These are phyloP conservation scores for Pycnomerus fuliginosus DNA, from an alignment of 2,888 invertebrate species.

Conservation along the genomic window DNA sequence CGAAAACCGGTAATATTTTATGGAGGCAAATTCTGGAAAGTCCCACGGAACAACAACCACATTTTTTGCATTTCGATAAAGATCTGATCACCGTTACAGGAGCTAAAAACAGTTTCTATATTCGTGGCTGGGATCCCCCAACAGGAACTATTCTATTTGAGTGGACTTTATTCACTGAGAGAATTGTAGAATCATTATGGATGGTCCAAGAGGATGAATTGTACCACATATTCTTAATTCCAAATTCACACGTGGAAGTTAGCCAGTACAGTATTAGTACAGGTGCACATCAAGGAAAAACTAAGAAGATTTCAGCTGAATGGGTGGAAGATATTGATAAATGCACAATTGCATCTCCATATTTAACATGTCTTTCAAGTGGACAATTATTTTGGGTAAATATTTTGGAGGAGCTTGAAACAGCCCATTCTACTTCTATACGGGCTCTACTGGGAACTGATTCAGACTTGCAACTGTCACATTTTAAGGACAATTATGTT, in stretches of 20 bases:
- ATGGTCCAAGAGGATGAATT: constrained; percentile 61
- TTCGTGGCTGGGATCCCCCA: constrained; percentile 77
- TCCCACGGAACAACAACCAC: constrained; percentile 62
- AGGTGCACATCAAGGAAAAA: constrained; percentile 60
- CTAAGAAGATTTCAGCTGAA: constrained; percentile 60
- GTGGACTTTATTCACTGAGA: constrained; percentile 62
- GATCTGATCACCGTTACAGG: constrained; percentile 77
- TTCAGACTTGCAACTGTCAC: constrained; percentile 3
- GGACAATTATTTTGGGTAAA: constrained; percentile 64
- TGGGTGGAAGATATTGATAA: constrained; percentile 56
- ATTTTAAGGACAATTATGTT: constrained; percentile 18
- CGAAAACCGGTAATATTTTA: constrained; percentile 74
- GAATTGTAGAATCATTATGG: constrained; percentile 53
- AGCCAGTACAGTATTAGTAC: constrained; percentile 62
- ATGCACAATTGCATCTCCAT: constrained; percentile 64
- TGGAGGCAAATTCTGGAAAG: constrained; percentile 84
- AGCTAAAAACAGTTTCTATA: constrained; percentile 60
- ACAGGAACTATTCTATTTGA: constrained; percentile 74
- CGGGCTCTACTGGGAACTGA: constrained; percentile 23
- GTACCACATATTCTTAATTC: constrained; percentile 62
- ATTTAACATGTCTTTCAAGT: constrained; percentile 66
- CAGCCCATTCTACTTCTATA: constrained; percentile 28
- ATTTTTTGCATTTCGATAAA: constrained; percentile 64
- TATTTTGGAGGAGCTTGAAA: constrained; percentile 44
- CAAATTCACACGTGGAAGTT: constrained; percentile 65